phyloP scores from a whole-genome alignment of 2,888 invertebrate genomes.

The Amblyteles armatorius region DNA sequence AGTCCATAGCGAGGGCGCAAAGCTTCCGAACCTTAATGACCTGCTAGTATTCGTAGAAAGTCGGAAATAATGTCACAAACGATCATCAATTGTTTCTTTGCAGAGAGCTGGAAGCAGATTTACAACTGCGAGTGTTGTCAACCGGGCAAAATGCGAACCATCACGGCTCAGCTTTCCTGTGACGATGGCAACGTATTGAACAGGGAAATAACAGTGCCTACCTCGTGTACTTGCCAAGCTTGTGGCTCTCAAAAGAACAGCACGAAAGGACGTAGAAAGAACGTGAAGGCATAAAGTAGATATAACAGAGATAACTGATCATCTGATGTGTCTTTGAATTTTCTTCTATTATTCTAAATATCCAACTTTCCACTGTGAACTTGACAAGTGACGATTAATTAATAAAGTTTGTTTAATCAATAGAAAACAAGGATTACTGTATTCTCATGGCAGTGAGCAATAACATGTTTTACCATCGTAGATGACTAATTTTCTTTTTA shows the following conservation, averaged over 20 bases:
- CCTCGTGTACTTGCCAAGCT: slow-evolving; percentile 81
- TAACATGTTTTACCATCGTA: background rate
- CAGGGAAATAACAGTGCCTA: slow-evolving; percentile 80
- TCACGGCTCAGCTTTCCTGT: slow-evolving; percentile 84
- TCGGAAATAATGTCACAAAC: background rate
- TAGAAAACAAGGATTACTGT: background rate
- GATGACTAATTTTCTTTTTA: slow-evolving; percentile 73
- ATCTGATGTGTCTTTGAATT: background rate
- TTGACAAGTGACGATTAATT: background rate
- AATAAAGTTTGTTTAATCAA: background rate
- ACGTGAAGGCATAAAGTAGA: background rate
- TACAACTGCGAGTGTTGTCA: slow-evolving; percentile 81
- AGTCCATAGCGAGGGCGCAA: too few relatives aligned
- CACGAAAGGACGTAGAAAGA: slow-evolving; percentile 51
- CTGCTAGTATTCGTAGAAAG: background rate
- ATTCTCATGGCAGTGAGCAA: background rate
- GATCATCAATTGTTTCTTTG: slow-evolving; percentile 48
- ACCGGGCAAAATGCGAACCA: slow-evolving; percentile 78
- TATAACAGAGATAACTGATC: background rate
- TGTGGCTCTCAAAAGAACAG: slow-evolving; percentile 70
- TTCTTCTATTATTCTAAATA: background rate
- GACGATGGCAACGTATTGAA: slow-evolving; percentile 83
- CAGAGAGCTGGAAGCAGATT: slow-evolving; percentile 77
- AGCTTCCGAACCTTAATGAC: background rate
- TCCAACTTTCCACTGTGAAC: background rate